These are phyloP conservation scores for Anabacerthia variegaticeps DNA, from an alignment of 2,797 vertebrate species.

Conservation along the genomic window DNA sequence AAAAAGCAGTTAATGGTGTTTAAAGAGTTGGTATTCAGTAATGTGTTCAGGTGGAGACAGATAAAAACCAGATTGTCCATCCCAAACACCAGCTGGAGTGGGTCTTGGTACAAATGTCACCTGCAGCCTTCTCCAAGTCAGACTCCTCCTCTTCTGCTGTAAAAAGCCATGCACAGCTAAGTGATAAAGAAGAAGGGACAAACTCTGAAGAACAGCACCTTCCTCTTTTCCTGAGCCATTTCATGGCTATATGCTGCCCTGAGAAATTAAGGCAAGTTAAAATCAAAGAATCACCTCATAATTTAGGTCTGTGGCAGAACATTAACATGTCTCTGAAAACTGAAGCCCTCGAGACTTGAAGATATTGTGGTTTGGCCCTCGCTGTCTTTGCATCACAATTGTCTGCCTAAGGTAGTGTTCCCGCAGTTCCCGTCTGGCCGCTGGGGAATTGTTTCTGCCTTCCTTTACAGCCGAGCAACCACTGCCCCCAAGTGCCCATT, in stretches of 20 bases:
- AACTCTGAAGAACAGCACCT: neutral
- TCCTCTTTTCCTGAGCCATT: neutral
- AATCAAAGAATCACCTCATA: neutral
- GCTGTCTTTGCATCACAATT: neutral
- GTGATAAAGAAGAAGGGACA: neutral
- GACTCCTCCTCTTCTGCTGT: neutral
- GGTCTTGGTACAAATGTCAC: neutral
- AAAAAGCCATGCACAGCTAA: neutral
- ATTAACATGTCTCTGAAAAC: neutral
- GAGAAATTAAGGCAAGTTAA: neutral
- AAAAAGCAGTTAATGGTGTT: neutral
- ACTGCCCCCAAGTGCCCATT: conserved; percentile 62
- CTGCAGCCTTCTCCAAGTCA: neutral
- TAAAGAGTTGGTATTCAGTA: neutral
- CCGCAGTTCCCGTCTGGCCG: neutral
- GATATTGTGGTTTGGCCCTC: neutral
- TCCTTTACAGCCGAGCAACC: conserved; percentile 8
- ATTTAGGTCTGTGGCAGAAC: neutral
- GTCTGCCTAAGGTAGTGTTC: neutral
- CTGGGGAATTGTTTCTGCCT: neutral
- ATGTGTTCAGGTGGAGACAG: neutral
- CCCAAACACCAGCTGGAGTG: neutral
- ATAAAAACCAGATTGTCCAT: neutral
- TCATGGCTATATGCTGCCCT: neutral
- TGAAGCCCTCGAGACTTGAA: neutral